Conservation (phyloP, 2,797 vertebrate species). For the Macroramphosus scolopax region DNA sequence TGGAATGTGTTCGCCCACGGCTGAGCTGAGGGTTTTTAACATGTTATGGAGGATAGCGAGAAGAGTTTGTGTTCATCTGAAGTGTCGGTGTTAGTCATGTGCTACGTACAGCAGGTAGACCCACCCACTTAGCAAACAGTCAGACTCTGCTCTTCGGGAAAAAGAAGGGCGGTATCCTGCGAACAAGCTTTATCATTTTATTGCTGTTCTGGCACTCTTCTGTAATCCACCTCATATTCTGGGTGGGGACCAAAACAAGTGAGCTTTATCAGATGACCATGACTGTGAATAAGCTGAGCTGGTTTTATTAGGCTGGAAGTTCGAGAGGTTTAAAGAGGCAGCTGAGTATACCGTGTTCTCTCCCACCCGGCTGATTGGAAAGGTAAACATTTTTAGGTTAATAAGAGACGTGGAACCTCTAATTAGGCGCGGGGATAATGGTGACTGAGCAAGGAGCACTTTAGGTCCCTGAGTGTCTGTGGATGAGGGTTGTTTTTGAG, state of each 20-base stretch:
- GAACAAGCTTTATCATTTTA: slow-evolving; percentile 67
- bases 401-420: slow-evolving; percentile 62
- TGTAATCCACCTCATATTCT: slow-evolving; percentile 60
- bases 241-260: slow-evolving; percentile 75
- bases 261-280: slow-evolving; percentile 71
- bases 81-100: slow-evolving; percentile 49
- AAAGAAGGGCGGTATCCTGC: slow-evolving; percentile 42
- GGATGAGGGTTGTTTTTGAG: slow-evolving; percentile 62
- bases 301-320: slow-evolving; percentile 57
- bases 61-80: slow-evolving; percentile 55
- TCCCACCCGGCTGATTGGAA: slow-evolving; percentile 55
- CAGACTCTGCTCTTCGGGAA: slow-evolving; percentile 56
- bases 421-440: slow-evolving; percentile 64
- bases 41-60: slow-evolving; percentile 49
- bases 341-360: slow-evolving; percentile 60
- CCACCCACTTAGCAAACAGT: slow-evolving; percentile 69
- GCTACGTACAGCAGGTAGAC: slow-evolving; percentile 44
- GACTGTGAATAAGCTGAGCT: slow-evolving; percentile 60
- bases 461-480: slow-evolving; percentile 45
- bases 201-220: slow-evolving; percentile 62
- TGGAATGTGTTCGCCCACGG: slow-evolving; percentile 56
- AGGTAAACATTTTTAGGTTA: slow-evolving; percentile 68
- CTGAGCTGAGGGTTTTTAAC: slow-evolving; percentile 54
- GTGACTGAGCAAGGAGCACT: slow-evolving; percentile 60
- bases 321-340: slow-evolving; percentile 28